Evolutionary conservation across 2,113 vertebrate genomes (phyloP), one percentile per base, ranked within the genome.

Genomic region (Triplophysa dalaica): DNA sequence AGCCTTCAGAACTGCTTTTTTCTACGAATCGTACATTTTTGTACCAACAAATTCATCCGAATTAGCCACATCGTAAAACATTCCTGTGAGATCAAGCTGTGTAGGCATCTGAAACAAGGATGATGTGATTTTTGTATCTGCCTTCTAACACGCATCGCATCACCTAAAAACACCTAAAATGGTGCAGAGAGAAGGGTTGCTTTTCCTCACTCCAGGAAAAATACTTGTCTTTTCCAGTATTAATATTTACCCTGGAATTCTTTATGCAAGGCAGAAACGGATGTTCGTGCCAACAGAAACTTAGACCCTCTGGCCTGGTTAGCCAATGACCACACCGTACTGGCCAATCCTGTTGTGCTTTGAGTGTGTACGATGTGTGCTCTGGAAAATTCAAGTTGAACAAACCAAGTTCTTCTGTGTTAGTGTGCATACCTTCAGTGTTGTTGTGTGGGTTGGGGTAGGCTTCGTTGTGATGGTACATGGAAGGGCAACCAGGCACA

Each of bases 401-500:
- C 48, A 19, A 60, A 60, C 13, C 67, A 8, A 45, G 13, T 50
- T 17, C 62, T 54, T 19, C n/a, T 10, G 54, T 58, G 19, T 58
- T 58, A 21, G 54, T 58, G n/a, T 58, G 54, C 54, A 21, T 80
- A 84, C 95, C 94, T 85, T 98, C 96, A 61, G 90, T 80, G 54
- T 86, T 91, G 82, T 91, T 86, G 90, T 85, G 87, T 82, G 92
- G 82, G 89, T 90, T 72, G 78, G 91, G 78, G 76, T 95, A 97
- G 66, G 92, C 90, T 87, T 98, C 95, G 0, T 22, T 86, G 61
- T 93, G 95, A 52, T 94, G 84, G 87, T 96, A 96, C 92, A 94
- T 92, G 1, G 96, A 97, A 13, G 94, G 90, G 81, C 95, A 98
- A 70, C 94, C 93, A 76, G 97, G 93, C 88, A 94, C 92, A 90